These are phyloP conservation scores for Lagria hirta DNA, from an alignment of 2,888 invertebrate species.

Conservation along the genomic window DNA sequence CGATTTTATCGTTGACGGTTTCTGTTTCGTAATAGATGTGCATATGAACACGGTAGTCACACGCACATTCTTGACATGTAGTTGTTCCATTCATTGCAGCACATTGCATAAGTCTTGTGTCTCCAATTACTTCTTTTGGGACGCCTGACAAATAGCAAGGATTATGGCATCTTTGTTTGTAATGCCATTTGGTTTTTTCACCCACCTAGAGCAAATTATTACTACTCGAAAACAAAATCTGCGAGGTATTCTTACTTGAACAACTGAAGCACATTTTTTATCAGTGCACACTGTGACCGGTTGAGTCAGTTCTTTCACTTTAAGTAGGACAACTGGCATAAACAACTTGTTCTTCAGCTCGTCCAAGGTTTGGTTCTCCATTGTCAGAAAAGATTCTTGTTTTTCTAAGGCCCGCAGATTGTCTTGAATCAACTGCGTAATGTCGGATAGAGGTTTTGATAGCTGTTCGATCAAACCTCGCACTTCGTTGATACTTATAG, in stretches of 20 bases:
- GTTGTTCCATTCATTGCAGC: slow-evolving; percentile 37
- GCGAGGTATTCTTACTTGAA: slow-evolving; percentile 33
- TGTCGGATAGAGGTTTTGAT: slow-evolving; percentile 46
- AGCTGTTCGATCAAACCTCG: slow-evolving; percentile 44
- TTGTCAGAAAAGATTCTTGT: slow-evolving; percentile 32
- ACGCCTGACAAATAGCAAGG: slow-evolving; percentile 45
- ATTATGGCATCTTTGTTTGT: slow-evolving; percentile 45
- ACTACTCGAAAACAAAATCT: no score
- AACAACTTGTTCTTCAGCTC: slow-evolving; percentile 42
- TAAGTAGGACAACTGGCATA: slow-evolving; percentile 41
- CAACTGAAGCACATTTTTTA: slow-evolving; percentile 36
- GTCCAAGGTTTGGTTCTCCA: slow-evolving; percentile 34
- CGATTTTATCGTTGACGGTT: slow-evolving; percentile 35
- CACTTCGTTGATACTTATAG: slow-evolving; percentile 46
- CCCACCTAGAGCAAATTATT: slow-evolving; percentile 1
- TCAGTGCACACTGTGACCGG: slow-evolving; percentile 44
- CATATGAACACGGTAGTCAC: slow-evolving; percentile 44
- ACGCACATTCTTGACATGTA: slow-evolving; percentile 40
- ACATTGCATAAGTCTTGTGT: slow-evolving; percentile 42
- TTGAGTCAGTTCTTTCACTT: slow-evolving; percentile 35
- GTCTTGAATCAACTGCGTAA: slow-evolving; percentile 43
- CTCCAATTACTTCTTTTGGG: slow-evolving; percentile 43
- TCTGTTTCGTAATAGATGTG: slow-evolving; percentile 47
- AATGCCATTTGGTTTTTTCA: slow-evolving; percentile 41
- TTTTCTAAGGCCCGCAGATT: slow-evolving; percentile 41